These are phyloP conservation scores for Melinopterus prodromus DNA, from an alignment of 2,888 invertebrate species.

Conservation along the genomic window DNA sequence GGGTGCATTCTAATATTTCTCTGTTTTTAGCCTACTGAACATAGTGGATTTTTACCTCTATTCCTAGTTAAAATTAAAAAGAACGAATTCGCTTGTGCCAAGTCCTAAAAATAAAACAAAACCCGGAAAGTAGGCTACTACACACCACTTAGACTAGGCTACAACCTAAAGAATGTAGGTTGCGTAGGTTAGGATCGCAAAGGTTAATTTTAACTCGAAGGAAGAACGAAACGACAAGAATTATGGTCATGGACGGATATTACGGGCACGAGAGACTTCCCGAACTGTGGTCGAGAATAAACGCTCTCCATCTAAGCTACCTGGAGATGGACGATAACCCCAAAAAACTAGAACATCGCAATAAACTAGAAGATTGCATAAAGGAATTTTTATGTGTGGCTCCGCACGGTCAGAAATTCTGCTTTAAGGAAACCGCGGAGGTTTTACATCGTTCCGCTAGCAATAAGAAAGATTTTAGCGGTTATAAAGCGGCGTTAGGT, in stretches of 20 bases:
- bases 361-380: conserved; percentile 81
- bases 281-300: conserved; percentile 74
- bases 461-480: conserved; percentile 78
- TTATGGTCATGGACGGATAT: conserved; percentile 61
- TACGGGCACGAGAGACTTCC: conserved; percentile 66
- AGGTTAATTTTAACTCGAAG: conserved; percentile 12
- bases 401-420: conserved; percentile 82
- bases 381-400: conserved; percentile 80
- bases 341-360: conserved; percentile 77
- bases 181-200: conserved; percentile 18
- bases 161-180: conserved; percentile 7
- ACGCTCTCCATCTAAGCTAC: conserved; percentile 80
- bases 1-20: not conserved
- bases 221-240: not conserved
- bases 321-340: conserved; percentile 83
- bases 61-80: not conserved
- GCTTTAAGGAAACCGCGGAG: conserved; percentile 76
- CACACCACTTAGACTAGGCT: not conserved
- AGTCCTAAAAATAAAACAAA: conserved; percentile 20
- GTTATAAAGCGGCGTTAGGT: conserved; percentile 80
- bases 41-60: not conserved
- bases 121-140: not conserved
- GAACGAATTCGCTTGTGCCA: conserved; percentile 7
- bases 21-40: not conserved
- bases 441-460: conserved; percentile 78